phyloP scores from a whole-genome alignment of 30 jellyfish, hydroid and myxozoan genomes.

The Catostylus mosaicus region DNA sequence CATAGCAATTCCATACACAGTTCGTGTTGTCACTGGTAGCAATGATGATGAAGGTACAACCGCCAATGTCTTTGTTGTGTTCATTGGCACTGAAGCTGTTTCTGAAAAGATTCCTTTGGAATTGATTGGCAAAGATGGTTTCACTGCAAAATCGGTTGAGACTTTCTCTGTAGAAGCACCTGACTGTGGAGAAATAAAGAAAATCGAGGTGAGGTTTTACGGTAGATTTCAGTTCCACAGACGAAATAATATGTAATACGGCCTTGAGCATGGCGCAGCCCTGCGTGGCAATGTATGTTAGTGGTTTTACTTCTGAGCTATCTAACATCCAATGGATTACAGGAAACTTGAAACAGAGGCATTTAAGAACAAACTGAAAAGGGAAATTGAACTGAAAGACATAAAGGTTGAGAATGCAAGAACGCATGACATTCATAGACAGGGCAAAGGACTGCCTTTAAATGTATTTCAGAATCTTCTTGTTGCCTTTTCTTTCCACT shows the following conservation, averaged over 20 bases:
- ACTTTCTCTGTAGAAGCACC: constrained; percentile 84
- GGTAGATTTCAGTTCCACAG: no score
- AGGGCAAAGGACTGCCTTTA: constrained; percentile 28
- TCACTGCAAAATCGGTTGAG: constrained; percentile 82
- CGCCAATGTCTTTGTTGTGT: constrained; percentile 75
- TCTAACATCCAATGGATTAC: constrained; percentile 10
- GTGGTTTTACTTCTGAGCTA: no score
- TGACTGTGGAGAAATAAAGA: constrained; percentile 90
- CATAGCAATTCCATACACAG: constrained; percentile 91
- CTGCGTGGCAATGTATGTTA: no score
- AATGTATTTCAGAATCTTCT: constrained; percentile 7
- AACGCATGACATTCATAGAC: constrained; percentile 11
- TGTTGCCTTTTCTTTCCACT: no score
- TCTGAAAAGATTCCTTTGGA: constrained; percentile 88
- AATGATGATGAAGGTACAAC: constrained; percentile 72
- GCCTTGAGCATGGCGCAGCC: no score
- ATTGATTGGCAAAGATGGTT: constrained; percentile 77
- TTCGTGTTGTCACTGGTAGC: constrained; percentile 84
- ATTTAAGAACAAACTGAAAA: constrained; percentile 6
- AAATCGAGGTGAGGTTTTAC: constrained; percentile 91
- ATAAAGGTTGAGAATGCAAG: constrained; percentile 2
- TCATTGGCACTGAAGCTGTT: constrained; percentile 91
- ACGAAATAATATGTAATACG: no score
- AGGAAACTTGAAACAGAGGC: constrained; percentile 10
- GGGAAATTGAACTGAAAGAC: constrained; percentile 11